Percentiles rank a stretch among this genome's conserved stretches.
Evolutionary conservation across 1,140 invertebrate species (phyloP).

Genomic region (Ips typographus): DNA sequence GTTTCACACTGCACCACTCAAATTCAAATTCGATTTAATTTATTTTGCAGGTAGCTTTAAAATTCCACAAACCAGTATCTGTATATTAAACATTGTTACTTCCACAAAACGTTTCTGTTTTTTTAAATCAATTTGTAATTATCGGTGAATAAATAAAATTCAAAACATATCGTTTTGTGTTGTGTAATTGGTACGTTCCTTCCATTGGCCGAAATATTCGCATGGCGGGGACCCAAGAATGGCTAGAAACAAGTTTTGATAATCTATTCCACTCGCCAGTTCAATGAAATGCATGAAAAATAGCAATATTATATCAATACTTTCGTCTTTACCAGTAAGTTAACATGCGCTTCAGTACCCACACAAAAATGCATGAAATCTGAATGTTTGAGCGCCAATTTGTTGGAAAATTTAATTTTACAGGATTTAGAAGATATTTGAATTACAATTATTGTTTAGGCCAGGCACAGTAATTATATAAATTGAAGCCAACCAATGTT

Average conservation of each 20-base stretch:
- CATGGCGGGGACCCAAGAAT: constrained; percentile 39
- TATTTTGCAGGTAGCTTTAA: neutral
- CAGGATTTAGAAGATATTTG: too few species aligned
- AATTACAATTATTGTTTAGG: too few species aligned
- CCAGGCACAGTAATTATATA: too few species aligned
- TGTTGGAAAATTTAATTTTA: neutral
- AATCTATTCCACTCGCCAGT: neutral
- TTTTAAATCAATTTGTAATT: constrained; percentile 7
- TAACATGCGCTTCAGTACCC: neutral
- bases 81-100: neutral
- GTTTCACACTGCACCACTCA: constrained; percentile 33
- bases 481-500: too few species aligned
- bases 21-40: neutral
- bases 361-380: neutral
- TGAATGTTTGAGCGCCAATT: constrained; percentile 11
- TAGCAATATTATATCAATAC: constrained; percentile 35
- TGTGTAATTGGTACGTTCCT: constrained; percentile 34
- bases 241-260: constrained; percentile 39
- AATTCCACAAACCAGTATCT: neutral
- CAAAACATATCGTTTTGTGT: constrained; percentile 24
- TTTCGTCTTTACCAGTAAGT: constrained; percentile 19
- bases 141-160: constrained; percentile 1
- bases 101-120: neutral
- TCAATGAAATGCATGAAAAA: neutral
- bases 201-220: constrained; percentile 39